A percentile compares a stretch with the other conserved stretches of the same genome.
Conservation (phyloP, 2,113 vertebrate species). For the Rutilus rutilus region DNA sequence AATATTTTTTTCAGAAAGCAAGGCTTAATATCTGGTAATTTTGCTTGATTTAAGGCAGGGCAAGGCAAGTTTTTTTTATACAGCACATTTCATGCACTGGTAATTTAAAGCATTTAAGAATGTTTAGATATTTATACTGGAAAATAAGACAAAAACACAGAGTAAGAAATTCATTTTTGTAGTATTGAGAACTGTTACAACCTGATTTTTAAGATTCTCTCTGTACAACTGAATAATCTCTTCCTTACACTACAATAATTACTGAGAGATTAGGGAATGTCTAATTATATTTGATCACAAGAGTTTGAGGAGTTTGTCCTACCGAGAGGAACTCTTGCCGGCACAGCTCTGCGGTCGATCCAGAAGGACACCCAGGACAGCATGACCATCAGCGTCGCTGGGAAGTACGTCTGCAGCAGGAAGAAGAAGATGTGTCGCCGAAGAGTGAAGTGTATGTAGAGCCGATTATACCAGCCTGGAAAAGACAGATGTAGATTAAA, state of each 20-base stretch:
- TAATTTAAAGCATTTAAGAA: no score
- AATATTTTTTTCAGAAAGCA: no score
- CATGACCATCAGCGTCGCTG: constrained; percentile 93
- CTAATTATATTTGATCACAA: not conserved
- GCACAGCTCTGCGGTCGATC: constrained; percentile 90
- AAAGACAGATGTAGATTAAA: not conserved
- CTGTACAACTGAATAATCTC: not conserved
- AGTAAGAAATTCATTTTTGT: no score
- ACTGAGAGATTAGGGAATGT: not conserved
- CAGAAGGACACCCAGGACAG: constrained; percentile 94
- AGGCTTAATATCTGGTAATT: no score
- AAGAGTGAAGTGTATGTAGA: constrained; percentile 92
- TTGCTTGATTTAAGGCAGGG: no score
- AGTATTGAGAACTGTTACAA: no score
- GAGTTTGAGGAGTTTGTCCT: constrained; percentile 9
- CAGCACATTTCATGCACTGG: no score
- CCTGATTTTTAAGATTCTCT: no score
- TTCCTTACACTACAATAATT: not conserved
- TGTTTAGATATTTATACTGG: no score
- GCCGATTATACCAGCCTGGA: constrained; percentile 91
- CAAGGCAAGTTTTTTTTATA: no score
- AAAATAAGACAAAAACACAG: no score
- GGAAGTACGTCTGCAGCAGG: constrained; percentile 91
- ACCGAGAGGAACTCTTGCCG: constrained; percentile 90
- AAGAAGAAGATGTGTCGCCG: constrained; percentile 93